Evolutionary conservation across 1,140 invertebrate genomes (phyloP), one percentile per base, ranked within the genome.

Genomic region (Drosophila tristis): DNA sequence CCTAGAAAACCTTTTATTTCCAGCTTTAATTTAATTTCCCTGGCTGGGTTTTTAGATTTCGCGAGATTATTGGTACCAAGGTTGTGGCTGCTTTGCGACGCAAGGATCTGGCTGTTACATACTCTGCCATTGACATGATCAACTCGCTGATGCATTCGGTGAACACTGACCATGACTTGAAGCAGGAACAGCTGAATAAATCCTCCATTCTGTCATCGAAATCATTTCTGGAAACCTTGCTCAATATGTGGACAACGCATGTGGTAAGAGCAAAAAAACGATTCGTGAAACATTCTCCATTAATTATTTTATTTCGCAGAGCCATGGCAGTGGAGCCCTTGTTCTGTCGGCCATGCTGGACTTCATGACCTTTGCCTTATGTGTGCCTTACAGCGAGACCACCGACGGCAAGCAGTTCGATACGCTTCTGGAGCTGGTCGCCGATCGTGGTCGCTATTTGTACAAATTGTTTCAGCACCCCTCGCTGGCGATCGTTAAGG

Each of bases 111-210:
- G 97, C 96, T 20, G 96, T 99, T 13, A 97, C 98, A 23, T 97
- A 99, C 93, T 97, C 98, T 6, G 98, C 98, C 9, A 95, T 99
- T 64, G 99, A 99, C 93, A 98, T 99, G 93, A 95, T 99, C 54
- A 98, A 98, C 93, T 97, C 98, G 29, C 94, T 99, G 9, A 98
- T 99, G 97, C 98, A 99, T 93, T 99, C 99, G 1, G 99, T 99
- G 97, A 98, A 99, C 92, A 96, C 97, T 78, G 97, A 99, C 92
- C 98, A 98, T 92, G 96, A 97, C 92, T 92, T 99, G 29, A 94
- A 98, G 78, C 98, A 99, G 93, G 99, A 99, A 91, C 99, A 99
- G 92, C 93, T 99, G 29, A 99, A 99, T 92, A 99, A 99, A 94
- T 96, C 97, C 68, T 98, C 97, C 62, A 94, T 99, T 67, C 93